phyloP scores from a whole-genome alignment of 2,888 invertebrate species.

The Pseudoips prasinana region DNA sequence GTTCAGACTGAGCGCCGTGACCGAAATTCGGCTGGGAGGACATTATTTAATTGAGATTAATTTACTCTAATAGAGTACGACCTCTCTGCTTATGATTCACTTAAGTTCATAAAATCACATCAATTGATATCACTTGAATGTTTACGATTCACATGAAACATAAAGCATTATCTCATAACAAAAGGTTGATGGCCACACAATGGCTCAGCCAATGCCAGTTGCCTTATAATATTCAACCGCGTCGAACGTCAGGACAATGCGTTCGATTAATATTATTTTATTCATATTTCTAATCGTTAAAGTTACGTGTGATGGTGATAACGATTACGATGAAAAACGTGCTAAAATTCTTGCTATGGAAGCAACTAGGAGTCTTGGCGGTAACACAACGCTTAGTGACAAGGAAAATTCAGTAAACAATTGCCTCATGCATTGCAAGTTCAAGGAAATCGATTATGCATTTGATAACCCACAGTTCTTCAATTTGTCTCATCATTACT shows the following conservation, averaged over 20 bases:
- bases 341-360: constrained; percentile 73
- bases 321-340: constrained; percentile 50
- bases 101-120: no score
- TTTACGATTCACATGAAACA: no score
- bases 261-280: not conserved
- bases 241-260: constrained; percentile 9
- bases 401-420: constrained; percentile 79
- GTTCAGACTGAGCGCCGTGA: no score
- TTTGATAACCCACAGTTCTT: constrained; percentile 80
- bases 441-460: constrained; percentile 77
- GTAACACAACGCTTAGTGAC: constrained; percentile 63
- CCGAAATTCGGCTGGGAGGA: no score
- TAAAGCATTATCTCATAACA: no score
- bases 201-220: no score
- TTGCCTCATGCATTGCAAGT: constrained; percentile 82
- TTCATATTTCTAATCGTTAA: not conserved
- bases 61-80: no score
- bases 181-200: not conserved
- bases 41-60: no score
- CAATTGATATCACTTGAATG: no score
- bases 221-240: not conserved
- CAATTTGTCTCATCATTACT: constrained; percentile 85
- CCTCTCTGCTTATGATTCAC: no score
- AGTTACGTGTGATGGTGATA: constrained; percentile 34
- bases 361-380: constrained; percentile 72